Base-by-base conservation (phyloP, 1,140 invertebrate species). In the Sycobia sp. region DNA sequence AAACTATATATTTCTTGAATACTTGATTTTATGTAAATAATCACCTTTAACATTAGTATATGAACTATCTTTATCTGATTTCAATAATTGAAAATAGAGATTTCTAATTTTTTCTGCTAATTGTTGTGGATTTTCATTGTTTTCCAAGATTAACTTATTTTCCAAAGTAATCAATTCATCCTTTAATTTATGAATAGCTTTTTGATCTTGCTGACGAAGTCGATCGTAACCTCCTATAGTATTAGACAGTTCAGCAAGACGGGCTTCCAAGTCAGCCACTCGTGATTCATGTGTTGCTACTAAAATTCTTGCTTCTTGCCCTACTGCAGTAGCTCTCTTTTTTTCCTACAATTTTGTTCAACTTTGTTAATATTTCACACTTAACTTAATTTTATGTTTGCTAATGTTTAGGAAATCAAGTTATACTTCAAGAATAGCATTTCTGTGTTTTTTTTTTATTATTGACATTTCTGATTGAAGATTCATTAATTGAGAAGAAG, bases 161-260 rank as follows among this genome's bases (percentile, higher is more conserved):
- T 81, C 73, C 27, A 81, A 61, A 51, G 64, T 62, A 10, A 61
- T 56, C 20, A 82, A 64, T 64, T 78, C 76, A n/a, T 86, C 88
- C 67, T 91, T 89, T 2, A 94, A 76, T 68, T 87, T 87, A 63
- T 89, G 86, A 72, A 94, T 93, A 22, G 86, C 85, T 58, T 86
- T 80, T 73, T 91, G 90, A 79, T 94, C 92, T 67, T 88, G 85
- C 53, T 90, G 85, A 38, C 90, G 78, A 5, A 88, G 71, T 58
- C 89, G 83, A 71, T 94, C 91, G 69, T 93, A 93, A 65, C 86
- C 86, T 2, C 92, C 92, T 29, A 94, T 87, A 0, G 88, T 90
- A 54, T 87, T 85, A 0, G 91, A 93, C 9, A 95, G 79, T 74
- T 95, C 91, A 0, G 92, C 90, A 11, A 95, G 72, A 67, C 89